Evolutionary conservation across 2,113 vertebrate genomes (phyloP).

Genomic region (Mobula hypostoma): DNA sequence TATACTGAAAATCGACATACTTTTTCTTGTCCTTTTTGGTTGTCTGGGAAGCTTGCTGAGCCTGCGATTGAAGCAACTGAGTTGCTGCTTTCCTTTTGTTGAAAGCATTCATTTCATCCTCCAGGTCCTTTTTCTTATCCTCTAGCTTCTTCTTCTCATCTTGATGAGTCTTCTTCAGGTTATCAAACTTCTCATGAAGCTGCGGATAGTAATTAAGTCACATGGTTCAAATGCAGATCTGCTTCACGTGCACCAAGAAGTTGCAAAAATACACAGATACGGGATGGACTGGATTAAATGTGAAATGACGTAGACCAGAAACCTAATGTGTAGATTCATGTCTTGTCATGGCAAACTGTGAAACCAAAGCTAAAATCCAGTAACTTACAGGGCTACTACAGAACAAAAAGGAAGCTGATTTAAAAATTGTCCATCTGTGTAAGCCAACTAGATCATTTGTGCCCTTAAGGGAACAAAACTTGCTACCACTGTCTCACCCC

Average conservation of each 20-base stretch:
- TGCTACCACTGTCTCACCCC: not conserved
- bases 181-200: slow-evolving; percentile 73
- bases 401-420: not conserved
- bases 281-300: not conserved
- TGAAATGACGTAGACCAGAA: not conserved
- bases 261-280: not conserved
- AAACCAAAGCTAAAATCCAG: not conserved
- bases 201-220: slow-evolving; percentile 40
- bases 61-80: slow-evolving; percentile 67
- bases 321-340: not conserved
- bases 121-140: slow-evolving; percentile 72
- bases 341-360: not conserved
- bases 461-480: not conserved
- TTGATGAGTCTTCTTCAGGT: slow-evolving; percentile 69
- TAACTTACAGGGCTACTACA: not conserved
- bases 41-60: slow-evolving; percentile 69
- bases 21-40: slow-evolving; percentile 84
- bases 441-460: not conserved
- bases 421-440: not conserved
- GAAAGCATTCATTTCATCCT: slow-evolving; percentile 68
- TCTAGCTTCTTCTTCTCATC: slow-evolving; percentile 75
- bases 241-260: not conserved
- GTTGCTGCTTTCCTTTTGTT: slow-evolving; percentile 71
- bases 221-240: not conserved
- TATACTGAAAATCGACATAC: slow-evolving; percentile 53